Evolutionary conservation across 2,113 vertebrate species (phyloP), one percentile per base, ranked within the genome.

Genomic region (Micromys minutus): DNA sequence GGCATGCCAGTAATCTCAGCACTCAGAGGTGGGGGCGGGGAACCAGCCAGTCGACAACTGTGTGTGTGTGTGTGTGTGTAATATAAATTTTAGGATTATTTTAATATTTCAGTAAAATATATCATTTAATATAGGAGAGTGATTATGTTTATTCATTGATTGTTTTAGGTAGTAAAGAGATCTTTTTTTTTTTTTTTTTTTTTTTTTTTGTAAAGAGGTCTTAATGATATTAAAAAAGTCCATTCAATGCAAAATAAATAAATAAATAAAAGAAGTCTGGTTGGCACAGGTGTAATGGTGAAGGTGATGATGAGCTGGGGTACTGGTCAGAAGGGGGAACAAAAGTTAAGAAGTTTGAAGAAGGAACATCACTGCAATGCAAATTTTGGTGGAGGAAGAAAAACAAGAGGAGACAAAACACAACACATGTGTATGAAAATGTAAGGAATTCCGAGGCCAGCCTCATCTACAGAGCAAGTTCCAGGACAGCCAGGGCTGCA

Each of bases 231-330:
- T n/a, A n/a, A n/a, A n/a, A n/a, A n/a, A n/a, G n/a, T n/a, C n/a
- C n/a, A n/a, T n/a, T n/a, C n/a, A n/a, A n/a, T n/a, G n/a, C n/a
- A n/a, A n/a, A n/a, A n/a, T n/a, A n/a, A n/a, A n/a, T n/a, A n/a
- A n/a, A n/a, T n/a, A n/a, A n/a, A n/a, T n/a, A n/a, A n/a, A n/a
- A 75, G 71, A 89, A 77, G 93, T 89, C 63, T 80, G 50, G 34
- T 39, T 71, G 47, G n/a, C 26, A 77, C 80, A 39, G 42, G 22
- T 19, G 42, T 39, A 76, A 13, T 42, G 36, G 22, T 85, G 15
- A 87, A 92, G 61, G 72, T n/a, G 57, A 34, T 91, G 31, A 34
- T 67, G 13, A 22, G 47, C 29, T 65, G 16, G 59, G 80, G 29
- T 24, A 13, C 65, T 83, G 36, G 67, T 8, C 42, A 47, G 39